These are phyloP conservation scores for Cherax destructor DNA, from an alignment of 1,140 invertebrate species.

Conservation along the genomic window DNA sequence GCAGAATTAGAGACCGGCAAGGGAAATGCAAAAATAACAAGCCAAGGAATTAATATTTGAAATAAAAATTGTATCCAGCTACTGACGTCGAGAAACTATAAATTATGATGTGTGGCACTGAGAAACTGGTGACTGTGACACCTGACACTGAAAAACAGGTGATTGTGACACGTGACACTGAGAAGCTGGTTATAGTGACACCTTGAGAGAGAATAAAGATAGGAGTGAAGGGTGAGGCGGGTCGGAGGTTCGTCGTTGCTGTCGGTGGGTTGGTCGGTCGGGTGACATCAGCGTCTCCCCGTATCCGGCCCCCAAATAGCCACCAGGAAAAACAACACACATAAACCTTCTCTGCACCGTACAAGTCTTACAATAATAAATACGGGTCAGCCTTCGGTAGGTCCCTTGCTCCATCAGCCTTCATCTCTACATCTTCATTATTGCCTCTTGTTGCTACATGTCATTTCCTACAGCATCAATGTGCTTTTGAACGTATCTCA, in stretches of 20 bases:
- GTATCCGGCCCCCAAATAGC: conserved; percentile 61
- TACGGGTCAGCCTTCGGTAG: conserved; percentile 15
- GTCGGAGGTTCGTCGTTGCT: background rate
- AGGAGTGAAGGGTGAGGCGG: background rate
- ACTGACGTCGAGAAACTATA: too few relatives aligned
- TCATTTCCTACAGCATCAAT: background rate
- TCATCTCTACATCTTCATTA: background rate
- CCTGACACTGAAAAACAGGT: background rate
- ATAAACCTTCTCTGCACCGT: conserved; percentile 61
- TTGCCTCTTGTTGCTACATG: background rate
- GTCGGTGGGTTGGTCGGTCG: background rate
- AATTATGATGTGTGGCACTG: too few relatives aligned
- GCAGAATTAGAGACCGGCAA: too few relatives aligned
- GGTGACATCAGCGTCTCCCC: conserved; percentile 17
- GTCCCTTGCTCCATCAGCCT: background rate
- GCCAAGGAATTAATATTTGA: too few relatives aligned
- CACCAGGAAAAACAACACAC: conserved; percentile 64
- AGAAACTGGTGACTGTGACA: too few relatives aligned
- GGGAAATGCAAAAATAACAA: too few relatives aligned
- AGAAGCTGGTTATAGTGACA: background rate
- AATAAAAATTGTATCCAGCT: too few relatives aligned
- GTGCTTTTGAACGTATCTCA: too few relatives aligned
- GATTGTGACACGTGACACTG: background rate
- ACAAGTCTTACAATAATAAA: conserved; percentile 67
- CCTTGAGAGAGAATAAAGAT: background rate